Evolutionary conservation across 2,113 vertebrate genomes (phyloP).

Genomic region (Potamarius usumacintae): DNA sequence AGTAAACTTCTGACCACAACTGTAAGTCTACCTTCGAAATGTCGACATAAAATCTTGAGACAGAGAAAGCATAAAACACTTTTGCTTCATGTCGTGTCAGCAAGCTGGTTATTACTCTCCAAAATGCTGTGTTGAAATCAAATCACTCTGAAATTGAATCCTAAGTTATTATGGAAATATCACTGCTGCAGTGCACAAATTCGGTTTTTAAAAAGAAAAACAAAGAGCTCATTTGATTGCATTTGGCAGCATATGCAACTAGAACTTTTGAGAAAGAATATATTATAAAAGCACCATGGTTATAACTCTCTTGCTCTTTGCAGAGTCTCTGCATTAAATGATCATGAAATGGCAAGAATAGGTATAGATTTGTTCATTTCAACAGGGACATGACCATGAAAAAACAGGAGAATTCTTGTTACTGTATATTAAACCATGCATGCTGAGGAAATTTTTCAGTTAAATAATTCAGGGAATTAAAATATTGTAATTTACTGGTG

Average conservation of each 20-base stretch:
- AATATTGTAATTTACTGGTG: neutral
- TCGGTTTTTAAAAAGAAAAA: neutral
- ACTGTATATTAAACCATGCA: neutral
- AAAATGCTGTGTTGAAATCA: neutral
- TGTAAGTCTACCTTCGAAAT: neutral
- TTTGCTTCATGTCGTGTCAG: neutral
- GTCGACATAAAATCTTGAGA: neutral
- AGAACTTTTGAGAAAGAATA: neutral
- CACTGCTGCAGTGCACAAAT: neutral
- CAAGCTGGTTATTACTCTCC: neutral
- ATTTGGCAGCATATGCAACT: neutral
- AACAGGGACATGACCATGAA: neutral
- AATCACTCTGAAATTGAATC: neutral
- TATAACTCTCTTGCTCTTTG: neutral
- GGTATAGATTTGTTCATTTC: neutral
- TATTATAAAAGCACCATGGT: neutral
- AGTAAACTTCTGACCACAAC: no score
- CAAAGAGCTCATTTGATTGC: neutral
- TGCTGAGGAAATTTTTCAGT: neutral
- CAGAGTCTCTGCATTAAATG: neutral
- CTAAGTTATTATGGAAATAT: neutral
- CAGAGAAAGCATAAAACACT: neutral
- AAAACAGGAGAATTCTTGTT: neutral
- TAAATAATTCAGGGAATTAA: neutral
- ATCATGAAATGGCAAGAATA: neutral